These are phyloP conservation scores for Arvicanthis niloticus DNA, from an alignment of 2,113 vertebrate species.

Conservation along the genomic window DNA sequence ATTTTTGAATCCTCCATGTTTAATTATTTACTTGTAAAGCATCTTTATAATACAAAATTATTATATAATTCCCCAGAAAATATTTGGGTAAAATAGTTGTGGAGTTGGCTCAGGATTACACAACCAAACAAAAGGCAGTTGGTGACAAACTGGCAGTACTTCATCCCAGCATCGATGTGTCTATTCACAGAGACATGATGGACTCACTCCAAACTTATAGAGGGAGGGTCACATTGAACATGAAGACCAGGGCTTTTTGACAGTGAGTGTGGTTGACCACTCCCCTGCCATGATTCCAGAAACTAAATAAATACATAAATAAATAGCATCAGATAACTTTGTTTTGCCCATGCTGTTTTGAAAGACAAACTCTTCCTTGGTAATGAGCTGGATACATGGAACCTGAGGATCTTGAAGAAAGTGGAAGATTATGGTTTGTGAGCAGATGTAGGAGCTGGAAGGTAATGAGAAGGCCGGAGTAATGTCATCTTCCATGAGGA, in stretches of 20 bases:
- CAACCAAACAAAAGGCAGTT: not conserved
- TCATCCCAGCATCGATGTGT: not conserved
- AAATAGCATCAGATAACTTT: not conserved
- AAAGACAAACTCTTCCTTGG: not conserved
- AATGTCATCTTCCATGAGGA: too few species aligned
- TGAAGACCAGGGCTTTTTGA: not conserved
- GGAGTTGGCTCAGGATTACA: not conserved
- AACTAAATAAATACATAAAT: not conserved
- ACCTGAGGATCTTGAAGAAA: not conserved
- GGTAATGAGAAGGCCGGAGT: not conserved
- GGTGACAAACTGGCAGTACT: not conserved
- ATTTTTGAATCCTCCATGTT: not conserved
- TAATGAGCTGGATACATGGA: not conserved
- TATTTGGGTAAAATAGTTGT: not conserved
- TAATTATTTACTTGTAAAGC: not conserved
- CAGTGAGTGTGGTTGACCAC: not conserved
- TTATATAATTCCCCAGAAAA: not conserved
- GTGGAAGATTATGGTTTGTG: not conserved
- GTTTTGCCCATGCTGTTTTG: not conserved
- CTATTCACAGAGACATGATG: not conserved
- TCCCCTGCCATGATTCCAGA: not conserved
- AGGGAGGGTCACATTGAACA: not conserved
- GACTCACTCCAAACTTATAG: not conserved
- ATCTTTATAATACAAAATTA: not conserved
- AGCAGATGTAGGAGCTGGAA: not conserved